Base-by-base conservation (phyloP, 1,140 invertebrate species). In the Apis florea region DNA sequence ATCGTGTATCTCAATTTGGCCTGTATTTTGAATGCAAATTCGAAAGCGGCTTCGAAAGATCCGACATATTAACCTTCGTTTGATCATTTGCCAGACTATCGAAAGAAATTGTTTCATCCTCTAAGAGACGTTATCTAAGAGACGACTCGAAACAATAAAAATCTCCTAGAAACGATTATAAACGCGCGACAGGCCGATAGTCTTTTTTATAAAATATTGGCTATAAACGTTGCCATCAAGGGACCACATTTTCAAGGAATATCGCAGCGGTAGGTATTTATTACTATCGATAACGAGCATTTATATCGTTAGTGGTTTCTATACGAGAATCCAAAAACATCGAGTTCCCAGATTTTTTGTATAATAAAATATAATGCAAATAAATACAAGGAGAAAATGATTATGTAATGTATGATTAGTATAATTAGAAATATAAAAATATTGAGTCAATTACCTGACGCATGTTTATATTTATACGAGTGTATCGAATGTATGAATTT, bases 11-110 rank as follows among this genome's bases (percentile, higher is more conserved):
- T 21, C 8, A 69, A 13, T 69, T 58, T 68, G 40, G 75, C 64
- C 12, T 19, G 31, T 15, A 19, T 58, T 78, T 78, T 68, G n/a
- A 51, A 78, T 59, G 66, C 40, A 68, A 68, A 78, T 69, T 69
- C 75, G 64, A 69, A 78, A 21, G 67, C 75, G 26, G 66, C 9
- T 59, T 49, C n/a, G n/a, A n/a, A 68, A 40, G 51, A 21, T 40
- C 9, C n/a, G 64, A 31, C 21, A 58, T 69, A 69, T 68, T 69
- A 51, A 15, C 61, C 26, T 66, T 51, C 63, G 40, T 75, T 76
- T 54, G 61, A 76, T n/a, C n/a, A n/a, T 21, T 47, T 40, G 53
- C 53, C 40, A 56, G 13, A 9, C 31, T 10, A 40, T 9, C 31
- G 53, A 59, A 19, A 69, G 66, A 47, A 49, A 59, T n/a, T 51